Evolutionary conservation across 2,888 invertebrate species (phyloP).

Genomic region (Periphyllus acericola): DNA sequence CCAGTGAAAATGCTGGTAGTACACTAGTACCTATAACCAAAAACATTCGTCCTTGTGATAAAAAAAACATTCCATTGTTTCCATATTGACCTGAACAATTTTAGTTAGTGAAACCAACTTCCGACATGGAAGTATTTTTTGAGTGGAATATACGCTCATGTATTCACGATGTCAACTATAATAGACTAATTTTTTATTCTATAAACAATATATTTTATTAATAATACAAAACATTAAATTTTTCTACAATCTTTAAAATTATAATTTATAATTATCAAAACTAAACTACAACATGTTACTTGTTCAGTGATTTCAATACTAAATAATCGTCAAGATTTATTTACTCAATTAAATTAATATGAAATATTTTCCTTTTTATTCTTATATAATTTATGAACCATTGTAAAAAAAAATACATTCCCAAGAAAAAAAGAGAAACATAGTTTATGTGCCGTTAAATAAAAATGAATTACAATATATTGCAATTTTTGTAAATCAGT

Average conservation of each 20-base stretch:
- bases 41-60: constrained; percentile 49
- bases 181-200: background rate
- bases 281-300: background rate
- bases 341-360: background rate
- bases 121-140: constrained; percentile 31
- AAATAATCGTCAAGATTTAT: background rate
- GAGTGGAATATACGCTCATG: background rate
- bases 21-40: background rate
- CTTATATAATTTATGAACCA: no score
- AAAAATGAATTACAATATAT: no score
- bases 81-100: constrained; percentile 53
- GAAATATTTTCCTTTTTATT: no score
- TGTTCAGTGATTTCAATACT: background rate
- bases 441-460: no score
- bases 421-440: no score
- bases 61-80: constrained; percentile 51
- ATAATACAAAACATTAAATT: no score
- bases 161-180: background rate
- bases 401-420: no score
- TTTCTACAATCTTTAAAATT: no score
- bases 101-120: constrained; percentile 33
- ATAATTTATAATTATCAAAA: background rate
- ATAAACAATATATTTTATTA: background rate
- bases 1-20: constrained; percentile 38
- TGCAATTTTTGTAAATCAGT: no score